Evolutionary conservation across 2,113 vertebrate genomes (phyloP), one percentile per base, ranked within the genome.

Genomic region (Platysteira castanea): DNA sequence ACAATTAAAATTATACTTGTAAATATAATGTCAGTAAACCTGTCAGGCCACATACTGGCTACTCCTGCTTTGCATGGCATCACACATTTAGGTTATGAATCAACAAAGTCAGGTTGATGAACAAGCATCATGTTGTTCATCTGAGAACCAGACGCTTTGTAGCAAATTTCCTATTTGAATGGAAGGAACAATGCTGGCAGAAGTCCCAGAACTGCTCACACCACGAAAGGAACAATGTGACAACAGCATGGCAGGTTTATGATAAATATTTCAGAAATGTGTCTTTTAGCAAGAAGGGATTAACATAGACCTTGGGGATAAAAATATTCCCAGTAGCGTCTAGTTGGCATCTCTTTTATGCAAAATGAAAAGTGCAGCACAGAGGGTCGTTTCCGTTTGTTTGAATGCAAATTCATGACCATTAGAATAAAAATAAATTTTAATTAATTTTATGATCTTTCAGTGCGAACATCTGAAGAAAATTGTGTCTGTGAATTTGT

Each of bases 111-210:
- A 89, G 85, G 68, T 10, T 71, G 92, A 91, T 35, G 85, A 97
- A 80, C 90, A 94, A 84, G 63, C 44, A 54, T 21, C 0, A 1
- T 10, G 56, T 57, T 91, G 71, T 74, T 95, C 75, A 77, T 39
- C 71, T 11, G 18, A 86, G 71, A 93, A 74, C 39, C 75, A 91
- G 91, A 95, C 67, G 44, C 54, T 77, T 74, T 1, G 3, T 14
- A 83, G 85, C 59, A 91, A 61, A 68, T 79, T 87, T 91, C 84
- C 84, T 85, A 54, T 39, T 53, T 50, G 74, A 86, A 79, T 50
- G 60, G 88, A 84, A 90, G 64, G 69, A 94, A 96, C 90, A 96
- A 95, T 71, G 90, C 83, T 96, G 90, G 92, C 93, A 83, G n/a
- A 49, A 70, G 35, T 89, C 95, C 96, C 90, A 92, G 92, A 94